phyloP scores from a whole-genome alignment of 2,888 invertebrate genomes.

The Megamerina dolium region DNA sequence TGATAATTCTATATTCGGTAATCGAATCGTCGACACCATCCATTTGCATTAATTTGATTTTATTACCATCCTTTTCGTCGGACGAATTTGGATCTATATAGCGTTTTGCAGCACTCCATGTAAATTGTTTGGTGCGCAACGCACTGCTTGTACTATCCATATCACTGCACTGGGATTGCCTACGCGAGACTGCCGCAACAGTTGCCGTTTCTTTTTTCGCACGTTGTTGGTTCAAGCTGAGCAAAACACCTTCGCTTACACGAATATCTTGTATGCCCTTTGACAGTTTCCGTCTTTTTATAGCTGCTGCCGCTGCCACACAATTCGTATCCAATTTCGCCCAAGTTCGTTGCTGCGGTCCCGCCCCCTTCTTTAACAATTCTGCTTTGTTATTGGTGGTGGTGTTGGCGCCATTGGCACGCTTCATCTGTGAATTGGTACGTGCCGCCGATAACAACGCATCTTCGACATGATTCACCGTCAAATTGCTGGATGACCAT shows the following conservation, averaged over 20 bases:
- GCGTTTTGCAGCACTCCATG: conserved; percentile 46
- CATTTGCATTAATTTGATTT: conserved; percentile 57
- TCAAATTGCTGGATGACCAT: conserved; percentile 28
- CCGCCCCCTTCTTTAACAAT: conserved; percentile 25
- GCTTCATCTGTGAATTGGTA: conserved; percentile 25
- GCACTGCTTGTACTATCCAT: conserved; percentile 28
- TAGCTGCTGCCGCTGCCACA: conserved; percentile 41
- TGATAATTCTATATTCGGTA: conserved; percentile 45
- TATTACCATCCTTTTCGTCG: conserved; percentile 26
- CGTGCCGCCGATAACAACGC: conserved; percentile 41
- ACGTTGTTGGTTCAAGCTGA: conserved; percentile 35
- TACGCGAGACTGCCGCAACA: conserved; percentile 28
- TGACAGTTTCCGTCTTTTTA: conserved; percentile 64
- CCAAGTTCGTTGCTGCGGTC: conserved; percentile 27
- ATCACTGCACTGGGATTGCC: conserved; percentile 42
- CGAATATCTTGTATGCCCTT: conserved; percentile 44
- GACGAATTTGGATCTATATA: conserved; percentile 28
- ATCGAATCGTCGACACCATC: conserved; percentile 66
- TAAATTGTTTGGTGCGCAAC: conserved; percentile 32
- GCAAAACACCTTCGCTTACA: conserved; percentile 49
- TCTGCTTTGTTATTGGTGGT: conserved; percentile 55
- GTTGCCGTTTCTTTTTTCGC: conserved; percentile 26
- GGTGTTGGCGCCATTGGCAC: conserved; percentile 13
- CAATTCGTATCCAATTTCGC: conserved; percentile 27
- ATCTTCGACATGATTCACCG: conserved; percentile 39